Evolutionary conservation across 35 echinoderm and acorn worm species (phyloP).

Genomic region (Lytechinus variegatus): DNA sequence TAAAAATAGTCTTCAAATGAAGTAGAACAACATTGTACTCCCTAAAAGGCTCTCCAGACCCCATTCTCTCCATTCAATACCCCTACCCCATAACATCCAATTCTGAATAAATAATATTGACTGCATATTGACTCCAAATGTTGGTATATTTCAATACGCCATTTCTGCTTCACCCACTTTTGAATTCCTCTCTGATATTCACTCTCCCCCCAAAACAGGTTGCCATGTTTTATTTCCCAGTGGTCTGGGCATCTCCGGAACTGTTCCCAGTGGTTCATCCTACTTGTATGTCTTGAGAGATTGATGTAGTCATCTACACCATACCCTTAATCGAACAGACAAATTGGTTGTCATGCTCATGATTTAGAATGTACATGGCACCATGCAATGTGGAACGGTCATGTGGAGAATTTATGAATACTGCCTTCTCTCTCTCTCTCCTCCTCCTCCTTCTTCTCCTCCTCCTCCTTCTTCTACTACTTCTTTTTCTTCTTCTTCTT

Average conservation of each 20-base stretch:
- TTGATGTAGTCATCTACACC: background rate
- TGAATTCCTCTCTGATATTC: too few relatives aligned
- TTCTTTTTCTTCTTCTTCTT: background rate
- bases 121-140: too few relatives aligned
- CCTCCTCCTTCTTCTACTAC: too few relatives aligned
- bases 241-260: background rate
- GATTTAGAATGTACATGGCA: background rate
- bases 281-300: background rate
- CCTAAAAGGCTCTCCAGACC: too few relatives aligned
- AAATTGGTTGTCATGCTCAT: constrained; percentile 1
- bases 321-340: background rate
- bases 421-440: background rate
- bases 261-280: background rate
- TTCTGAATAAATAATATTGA: too few relatives aligned
- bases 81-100: too few relatives aligned
- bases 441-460: background rate
- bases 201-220: background rate
- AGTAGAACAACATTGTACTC: too few relatives aligned
- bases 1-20: too few relatives aligned
- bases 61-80: too few relatives aligned
- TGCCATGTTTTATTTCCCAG: background rate
- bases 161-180: too few relatives aligned
- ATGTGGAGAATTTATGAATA: background rate
- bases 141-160: too few relatives aligned
- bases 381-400: background rate